phyloP scores from a whole-genome alignment of 2,797 vertebrate genomes.

The Urophycis tenuis region DNA sequence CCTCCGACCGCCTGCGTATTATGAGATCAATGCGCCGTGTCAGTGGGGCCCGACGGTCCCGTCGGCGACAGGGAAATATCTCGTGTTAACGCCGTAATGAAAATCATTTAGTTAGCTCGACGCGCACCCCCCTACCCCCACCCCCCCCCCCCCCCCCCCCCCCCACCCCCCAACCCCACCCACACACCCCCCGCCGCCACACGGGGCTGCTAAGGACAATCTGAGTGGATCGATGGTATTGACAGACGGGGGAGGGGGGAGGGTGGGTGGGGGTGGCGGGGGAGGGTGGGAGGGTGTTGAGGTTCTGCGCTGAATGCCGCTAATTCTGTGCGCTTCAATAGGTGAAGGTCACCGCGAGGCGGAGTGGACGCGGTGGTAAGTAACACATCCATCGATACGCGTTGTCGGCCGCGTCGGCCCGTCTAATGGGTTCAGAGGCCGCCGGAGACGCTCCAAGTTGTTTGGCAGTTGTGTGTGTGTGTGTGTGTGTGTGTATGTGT shows the following conservation, averaged over 20 bases:
- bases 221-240: conserved; percentile 68
- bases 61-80: conserved; percentile 55
- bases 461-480: too few relatives aligned
- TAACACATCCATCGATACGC: conserved; percentile 67
- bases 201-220: conserved; percentile 59
- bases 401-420: conserved; percentile 49
- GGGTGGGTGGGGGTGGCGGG: too few relatives aligned
- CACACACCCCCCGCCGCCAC: conserved; percentile 41
- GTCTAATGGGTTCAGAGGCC: conserved; percentile 50
- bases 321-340: conserved; percentile 67
- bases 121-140: conserved; percentile 46
- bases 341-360: conserved; percentile 64
- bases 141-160: conserved; percentile 33
- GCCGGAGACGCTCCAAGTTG: conserved; percentile 25
- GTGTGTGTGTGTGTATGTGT: too few relatives aligned
- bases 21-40: conserved; percentile 56
- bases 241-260: conserved; percentile 67
- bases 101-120: conserved; percentile 72
- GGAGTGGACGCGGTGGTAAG: conserved; percentile 64
- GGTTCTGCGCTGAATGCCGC: conserved; percentile 63
- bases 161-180: conserved; percentile 33
- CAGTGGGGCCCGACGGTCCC: conserved; percentile 54
- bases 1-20: conserved; percentile 32
- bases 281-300: too few relatives aligned
- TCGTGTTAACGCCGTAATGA: conserved; percentile 71